Evolutionary conservation across 1,140 invertebrate species (phyloP).

Genomic region (Paracyclopina nana): DNA sequence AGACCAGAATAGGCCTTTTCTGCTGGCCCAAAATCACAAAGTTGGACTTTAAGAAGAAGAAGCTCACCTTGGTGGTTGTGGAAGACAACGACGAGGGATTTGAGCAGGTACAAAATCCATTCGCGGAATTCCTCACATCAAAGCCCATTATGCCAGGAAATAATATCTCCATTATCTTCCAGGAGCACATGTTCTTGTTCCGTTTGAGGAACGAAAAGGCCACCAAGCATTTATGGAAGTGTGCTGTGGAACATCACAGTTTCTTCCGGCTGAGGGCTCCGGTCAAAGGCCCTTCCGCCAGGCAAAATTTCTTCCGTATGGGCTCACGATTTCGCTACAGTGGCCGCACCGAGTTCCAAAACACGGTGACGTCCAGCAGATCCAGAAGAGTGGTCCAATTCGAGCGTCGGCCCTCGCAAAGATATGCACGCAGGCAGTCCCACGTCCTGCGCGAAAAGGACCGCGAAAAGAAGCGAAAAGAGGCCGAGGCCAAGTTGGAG

Average conservation of each 20-base stretch:
- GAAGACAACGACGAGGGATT: constrained; percentile 85
- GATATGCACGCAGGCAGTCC: constrained; percentile 72
- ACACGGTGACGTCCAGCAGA: constrained; percentile 44
- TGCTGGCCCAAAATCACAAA: constrained; percentile 93
- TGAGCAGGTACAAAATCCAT: no score
- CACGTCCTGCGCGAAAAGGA: constrained; percentile 55
- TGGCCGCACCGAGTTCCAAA: constrained; percentile 79
- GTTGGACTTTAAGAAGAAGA: constrained; percentile 87
- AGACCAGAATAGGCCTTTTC: constrained; percentile 89
- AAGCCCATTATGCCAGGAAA: no score
- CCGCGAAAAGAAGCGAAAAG: neutral
- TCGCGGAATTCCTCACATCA: no score
- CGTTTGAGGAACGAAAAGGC: constrained; percentile 85
- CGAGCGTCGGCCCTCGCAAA: constrained; percentile 77
- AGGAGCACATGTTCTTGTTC: constrained; percentile 79
- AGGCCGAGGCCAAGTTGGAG: no score
- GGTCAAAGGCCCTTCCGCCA: constrained; percentile 61
- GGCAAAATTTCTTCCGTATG: constrained; percentile 93
- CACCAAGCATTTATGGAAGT: constrained; percentile 98
- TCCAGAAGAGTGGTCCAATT: constrained; percentile 20
- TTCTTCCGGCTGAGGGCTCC: constrained; percentile 87
- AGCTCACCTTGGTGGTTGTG: constrained; percentile 77
- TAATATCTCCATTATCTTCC: no score
- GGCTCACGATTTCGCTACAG: constrained; percentile 83
- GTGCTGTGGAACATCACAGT: constrained; percentile 94